Evolutionary conservation across 2,113 vertebrate genomes (phyloP).

Genomic region (Petaurus breviceps): DNA sequence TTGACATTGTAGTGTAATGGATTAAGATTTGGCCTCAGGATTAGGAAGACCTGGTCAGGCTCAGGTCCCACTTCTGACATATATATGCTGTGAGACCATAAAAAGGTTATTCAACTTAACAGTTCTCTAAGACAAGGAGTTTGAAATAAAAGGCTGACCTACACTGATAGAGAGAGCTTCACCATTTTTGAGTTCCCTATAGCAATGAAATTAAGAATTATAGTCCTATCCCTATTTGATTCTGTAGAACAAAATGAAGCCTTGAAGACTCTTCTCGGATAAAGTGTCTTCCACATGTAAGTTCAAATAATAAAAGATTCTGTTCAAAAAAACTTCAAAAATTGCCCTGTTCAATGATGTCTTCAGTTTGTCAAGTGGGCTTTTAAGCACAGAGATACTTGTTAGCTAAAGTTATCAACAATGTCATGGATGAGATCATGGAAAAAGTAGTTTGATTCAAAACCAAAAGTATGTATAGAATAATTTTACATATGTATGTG

Average conservation of each 20-base stretch:
- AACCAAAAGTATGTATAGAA: background rate
- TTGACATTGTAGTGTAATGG: background rate
- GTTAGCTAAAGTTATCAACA: background rate
- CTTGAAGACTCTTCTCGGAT: background rate
- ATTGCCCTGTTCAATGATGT: background rate
- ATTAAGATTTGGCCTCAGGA: background rate
- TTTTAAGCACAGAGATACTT: background rate
- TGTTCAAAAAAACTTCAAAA: background rate
- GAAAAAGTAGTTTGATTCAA: background rate
- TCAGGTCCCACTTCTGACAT: background rate
- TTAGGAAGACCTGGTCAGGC: background rate
- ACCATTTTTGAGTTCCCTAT: background rate
- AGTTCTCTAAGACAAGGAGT: background rate
- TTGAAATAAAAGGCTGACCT: background rate
- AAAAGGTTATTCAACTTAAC: background rate
- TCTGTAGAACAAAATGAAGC: background rate
- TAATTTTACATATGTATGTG: no score
- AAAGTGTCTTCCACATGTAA: background rate
- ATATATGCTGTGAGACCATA: background rate
- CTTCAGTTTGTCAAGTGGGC: background rate
- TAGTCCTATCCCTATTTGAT: background rate
- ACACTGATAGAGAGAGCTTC: background rate
- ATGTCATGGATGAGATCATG: background rate
- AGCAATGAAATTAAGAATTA: background rate
- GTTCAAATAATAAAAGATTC: slow-evolving; percentile 1